phyloP scores from a whole-genome alignment of 2,888 invertebrate genomes.

The Agrilus biguttatus region DNA sequence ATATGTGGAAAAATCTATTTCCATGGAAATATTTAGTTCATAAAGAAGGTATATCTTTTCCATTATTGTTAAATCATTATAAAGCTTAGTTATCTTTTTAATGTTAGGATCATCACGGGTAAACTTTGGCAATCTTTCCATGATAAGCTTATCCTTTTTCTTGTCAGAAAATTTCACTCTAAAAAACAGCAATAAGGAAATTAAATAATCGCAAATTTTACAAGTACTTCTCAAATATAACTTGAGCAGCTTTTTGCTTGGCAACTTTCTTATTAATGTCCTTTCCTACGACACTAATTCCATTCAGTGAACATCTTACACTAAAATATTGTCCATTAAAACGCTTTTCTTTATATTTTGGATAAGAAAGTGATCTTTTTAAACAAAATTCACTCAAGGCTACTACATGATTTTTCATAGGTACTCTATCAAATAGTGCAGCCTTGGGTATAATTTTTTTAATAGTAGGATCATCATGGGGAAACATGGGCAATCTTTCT shows the following conservation, averaged over 20 bases:
- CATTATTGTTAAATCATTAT: slow-evolving; percentile 2
- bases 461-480: too few relatives aligned
- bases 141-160: background rate
- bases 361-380: slow-evolving; percentile 20
- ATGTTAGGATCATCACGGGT: background rate
- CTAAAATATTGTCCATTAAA: slow-evolving; percentile 27
- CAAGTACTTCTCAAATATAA: slow-evolving; percentile 12
- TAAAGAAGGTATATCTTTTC: background rate
- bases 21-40: too few relatives aligned
- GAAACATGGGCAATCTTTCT: too few relatives aligned
- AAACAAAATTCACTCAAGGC: slow-evolving; percentile 26
- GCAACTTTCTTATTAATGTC: slow-evolving; percentile 34
- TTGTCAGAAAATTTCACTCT: too few relatives aligned
- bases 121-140: background rate
- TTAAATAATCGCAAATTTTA: background rate
- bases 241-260: slow-evolving; percentile 31
- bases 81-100: slow-evolving; percentile 1
- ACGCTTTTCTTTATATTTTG: slow-evolving; percentile 30
- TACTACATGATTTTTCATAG: slow-evolving; percentile 20
- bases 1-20: too few relatives aligned
- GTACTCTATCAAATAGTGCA: slow-evolving; percentile 20
- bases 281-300: slow-evolving; percentile 11
- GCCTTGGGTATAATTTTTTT: too few relatives aligned
- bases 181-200: background rate
- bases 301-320: slow-evolving; percentile 3